These are phyloP conservation scores for Cyclina sinensis DNA, from an alignment of 1,140 invertebrate species.

Conservation along the genomic window DNA sequence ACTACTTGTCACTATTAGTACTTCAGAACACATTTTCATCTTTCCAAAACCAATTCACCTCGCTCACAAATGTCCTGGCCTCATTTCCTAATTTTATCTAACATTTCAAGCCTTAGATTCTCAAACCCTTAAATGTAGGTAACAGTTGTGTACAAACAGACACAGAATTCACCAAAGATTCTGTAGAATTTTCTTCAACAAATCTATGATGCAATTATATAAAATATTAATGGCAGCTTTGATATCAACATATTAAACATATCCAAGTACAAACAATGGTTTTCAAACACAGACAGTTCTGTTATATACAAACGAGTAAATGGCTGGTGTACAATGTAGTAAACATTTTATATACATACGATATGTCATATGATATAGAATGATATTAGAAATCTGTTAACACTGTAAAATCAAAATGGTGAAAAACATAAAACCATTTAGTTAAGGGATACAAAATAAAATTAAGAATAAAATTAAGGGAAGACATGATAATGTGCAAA, in stretches of 20 bases:
- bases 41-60: no score
- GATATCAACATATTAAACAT: neutral
- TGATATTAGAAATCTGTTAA: neutral
- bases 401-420: no score
- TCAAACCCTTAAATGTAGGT: neutral
- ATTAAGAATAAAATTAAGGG: neutral
- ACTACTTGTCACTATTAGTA: no score
- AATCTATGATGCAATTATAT: neutral
- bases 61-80: no score
- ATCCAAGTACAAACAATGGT: neutral
- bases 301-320: neutral
- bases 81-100: no score
- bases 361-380: slow-evolving; percentile 3
- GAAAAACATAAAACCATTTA: neutral
- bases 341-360: slow-evolving; percentile 19
- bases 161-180: neutral
- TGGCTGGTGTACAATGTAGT: neutral
- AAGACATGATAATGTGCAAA: neutral
- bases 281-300: neutral
- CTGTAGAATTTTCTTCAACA: neutral
- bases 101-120: no score
- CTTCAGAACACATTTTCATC: no score
- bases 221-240: neutral
- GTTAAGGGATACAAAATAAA: neutral
- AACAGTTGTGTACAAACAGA: neutral